phyloP scores from a whole-genome alignment of 2,113 vertebrate genomes.

The Gnathonemus echidnorhynchus region DNA sequence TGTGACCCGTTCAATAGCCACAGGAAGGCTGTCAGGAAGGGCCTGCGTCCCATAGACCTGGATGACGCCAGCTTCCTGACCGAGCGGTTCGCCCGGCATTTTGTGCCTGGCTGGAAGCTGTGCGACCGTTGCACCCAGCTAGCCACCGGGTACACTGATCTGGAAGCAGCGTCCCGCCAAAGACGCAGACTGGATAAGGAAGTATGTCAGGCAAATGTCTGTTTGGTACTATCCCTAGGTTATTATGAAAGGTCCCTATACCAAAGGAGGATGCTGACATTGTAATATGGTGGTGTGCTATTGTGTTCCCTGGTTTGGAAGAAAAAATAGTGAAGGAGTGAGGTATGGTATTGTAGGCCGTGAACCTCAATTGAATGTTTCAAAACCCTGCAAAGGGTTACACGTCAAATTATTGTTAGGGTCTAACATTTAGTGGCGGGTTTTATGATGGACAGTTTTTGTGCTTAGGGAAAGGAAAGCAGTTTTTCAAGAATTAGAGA shows the following conservation, averaged over 20 bases:
- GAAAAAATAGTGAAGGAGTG: not conserved
- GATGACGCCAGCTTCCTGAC: conserved; percentile 62
- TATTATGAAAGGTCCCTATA: not conserved
- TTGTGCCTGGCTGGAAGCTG: conserved; percentile 71
- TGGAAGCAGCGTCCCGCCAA: conserved; percentile 61
- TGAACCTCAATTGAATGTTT: not conserved
- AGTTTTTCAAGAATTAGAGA: not conserved
- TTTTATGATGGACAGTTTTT: not conserved
- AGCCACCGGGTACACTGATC: conserved; percentile 61
- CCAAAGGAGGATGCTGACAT: not conserved
- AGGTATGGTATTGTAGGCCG: not conserved
- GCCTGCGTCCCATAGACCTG: conserved; percentile 59
- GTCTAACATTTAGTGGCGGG: not conserved
- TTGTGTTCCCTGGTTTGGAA: not conserved
- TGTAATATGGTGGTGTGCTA: not conserved
- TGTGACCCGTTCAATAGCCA: conserved; percentile 69
- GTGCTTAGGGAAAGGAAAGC: not conserved
- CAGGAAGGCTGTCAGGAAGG: conserved; percentile 65
- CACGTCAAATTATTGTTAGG: not conserved
- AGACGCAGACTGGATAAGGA: conserved; percentile 59
- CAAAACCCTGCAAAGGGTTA: not conserved
- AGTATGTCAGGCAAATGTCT: conserved; percentile 41
- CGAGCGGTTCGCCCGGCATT: conserved; percentile 65
- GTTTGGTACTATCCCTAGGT: not conserved
- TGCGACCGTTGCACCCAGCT: conserved; percentile 68